Evolutionary conservation across 1,140 invertebrate genomes (phyloP), one percentile per base, ranked within the genome.

Genomic region (Ceratosolen solmsi): DNA sequence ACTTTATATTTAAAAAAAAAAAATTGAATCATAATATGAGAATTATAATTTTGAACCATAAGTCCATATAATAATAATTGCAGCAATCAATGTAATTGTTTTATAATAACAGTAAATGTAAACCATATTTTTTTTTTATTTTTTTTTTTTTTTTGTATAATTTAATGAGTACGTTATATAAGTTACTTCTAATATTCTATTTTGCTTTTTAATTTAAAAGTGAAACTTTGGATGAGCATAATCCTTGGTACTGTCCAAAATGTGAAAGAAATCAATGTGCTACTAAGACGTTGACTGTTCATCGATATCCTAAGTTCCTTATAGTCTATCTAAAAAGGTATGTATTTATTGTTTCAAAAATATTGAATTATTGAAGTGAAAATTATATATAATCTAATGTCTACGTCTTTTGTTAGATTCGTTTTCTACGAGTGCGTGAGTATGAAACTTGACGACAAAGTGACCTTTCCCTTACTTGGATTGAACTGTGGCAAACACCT

Each of bases 281-380:
- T 15, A 95, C 94, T 38, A 95, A 95, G 88, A 95, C 94, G 13
- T 91, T 96, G 65, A 94, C 94, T 15, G 93, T 95, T 71, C 95
- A 94, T 92, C 91, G 93, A 83, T 95, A 94, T 88, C 94, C 95
- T 11, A 94, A 95, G 88, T 95, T 93, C 85, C 92, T 95, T 11
- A 95, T 95, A 87, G 93, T 95, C 54, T 95, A 95, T 88, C 91
- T 95, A 58, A 95, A 95, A 90, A 92, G 94, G 94, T 95, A 88
- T 70, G 8, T 51, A 2, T 22, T 41, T 33, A 22, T 27, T 54
- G 9, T 54, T 22, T 22, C 41, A 46, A 46, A 46, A 13, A 49
- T 58, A 77, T 63, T 51, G 9, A 15, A 51, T 65, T 30, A 27
- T 36, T 68, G 30, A 54, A 54, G 27, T 3, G 5, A 13, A 20